These are phyloP conservation scores for Alligator mississippiensis DNA, from an alignment of 2,113 vertebrate species.

Conservation along the genomic window DNA sequence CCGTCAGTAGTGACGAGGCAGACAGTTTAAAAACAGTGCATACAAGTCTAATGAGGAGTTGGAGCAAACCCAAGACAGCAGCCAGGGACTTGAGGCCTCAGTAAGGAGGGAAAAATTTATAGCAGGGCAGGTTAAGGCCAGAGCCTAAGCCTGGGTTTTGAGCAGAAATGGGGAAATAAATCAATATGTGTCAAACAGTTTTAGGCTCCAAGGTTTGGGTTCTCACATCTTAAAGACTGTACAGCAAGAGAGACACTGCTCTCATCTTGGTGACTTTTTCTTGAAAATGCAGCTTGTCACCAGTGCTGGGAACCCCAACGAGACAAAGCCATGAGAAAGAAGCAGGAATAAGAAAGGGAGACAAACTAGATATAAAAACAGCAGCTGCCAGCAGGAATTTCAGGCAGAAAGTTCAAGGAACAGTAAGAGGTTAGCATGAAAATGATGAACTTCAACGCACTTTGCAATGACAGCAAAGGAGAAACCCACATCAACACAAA, in stretches of 20 bases:
- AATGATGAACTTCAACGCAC: not conserved
- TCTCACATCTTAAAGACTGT: fast-evolving
- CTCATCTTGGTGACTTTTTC: not conserved
- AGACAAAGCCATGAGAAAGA: not conserved
- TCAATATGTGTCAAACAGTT: fast-evolving
- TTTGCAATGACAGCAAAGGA: not conserved
- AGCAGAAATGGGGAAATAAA: not conserved
- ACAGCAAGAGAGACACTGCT: not conserved
- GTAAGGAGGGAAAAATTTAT: not conserved
- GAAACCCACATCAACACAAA: too few species aligned
- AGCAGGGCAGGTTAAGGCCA: not conserved
- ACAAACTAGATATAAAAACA: not conserved
- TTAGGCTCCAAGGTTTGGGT: not conserved
- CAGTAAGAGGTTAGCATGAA: not conserved
- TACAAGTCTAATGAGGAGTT: not conserved
- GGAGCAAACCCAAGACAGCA: not conserved
- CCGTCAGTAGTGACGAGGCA: not conserved
- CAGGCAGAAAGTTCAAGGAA: not conserved
- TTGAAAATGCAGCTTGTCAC: too few species aligned
- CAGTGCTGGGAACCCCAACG: not conserved
- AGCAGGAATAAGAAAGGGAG: not conserved
- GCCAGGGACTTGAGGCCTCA: not conserved
- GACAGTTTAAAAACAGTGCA: not conserved
- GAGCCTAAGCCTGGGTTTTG: not conserved
- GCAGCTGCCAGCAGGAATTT: not conserved